Percentiles rank a stretch among this genome's conserved stretches.
Conservation (phyloP, 2,113 vertebrate genomes). For the Athene noctua region DNA sequence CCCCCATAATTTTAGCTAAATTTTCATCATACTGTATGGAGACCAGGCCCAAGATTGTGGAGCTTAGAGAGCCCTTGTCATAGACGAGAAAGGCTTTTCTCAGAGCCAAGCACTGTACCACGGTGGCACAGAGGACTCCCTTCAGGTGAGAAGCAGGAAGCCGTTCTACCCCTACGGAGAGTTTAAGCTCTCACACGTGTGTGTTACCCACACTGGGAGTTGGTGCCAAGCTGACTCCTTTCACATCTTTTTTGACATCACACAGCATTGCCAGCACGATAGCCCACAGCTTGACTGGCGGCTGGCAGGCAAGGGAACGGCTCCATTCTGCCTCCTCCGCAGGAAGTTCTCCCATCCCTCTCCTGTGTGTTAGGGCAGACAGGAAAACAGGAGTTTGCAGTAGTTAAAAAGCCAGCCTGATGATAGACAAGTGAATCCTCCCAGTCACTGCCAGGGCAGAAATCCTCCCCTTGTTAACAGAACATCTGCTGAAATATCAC, state of each 20-base stretch:
- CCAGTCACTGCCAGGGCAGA: not conserved
- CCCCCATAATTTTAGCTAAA: not conserved
- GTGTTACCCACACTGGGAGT: not conserved
- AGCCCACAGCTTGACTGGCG: not conserved
- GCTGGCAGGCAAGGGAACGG: not conserved
- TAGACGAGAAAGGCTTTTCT: not conserved
- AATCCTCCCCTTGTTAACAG: not conserved
- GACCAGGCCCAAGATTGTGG: accelerated
- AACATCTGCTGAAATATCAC: not conserved
- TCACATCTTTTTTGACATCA: accelerated
- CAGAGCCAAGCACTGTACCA: accelerated
- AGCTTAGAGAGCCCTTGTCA: not conserved
- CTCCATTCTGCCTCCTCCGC: not conserved
- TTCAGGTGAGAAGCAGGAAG: not conserved
- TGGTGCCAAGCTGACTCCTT: not conserved
- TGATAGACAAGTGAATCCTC: not conserved
- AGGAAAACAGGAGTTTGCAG: not conserved
- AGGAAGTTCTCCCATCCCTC: not conserved
- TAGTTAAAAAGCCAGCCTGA: not conserved
- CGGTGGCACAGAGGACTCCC: not conserved
- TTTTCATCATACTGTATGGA: not conserved
- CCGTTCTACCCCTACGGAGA: not conserved
- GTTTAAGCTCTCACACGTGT: not conserved
- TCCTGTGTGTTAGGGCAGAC: not conserved
- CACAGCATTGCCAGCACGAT: not conserved